Evolutionary conservation across 2,113 vertebrate genomes (phyloP).

Genomic region (Phalacrocorax brasilianus): DNA sequence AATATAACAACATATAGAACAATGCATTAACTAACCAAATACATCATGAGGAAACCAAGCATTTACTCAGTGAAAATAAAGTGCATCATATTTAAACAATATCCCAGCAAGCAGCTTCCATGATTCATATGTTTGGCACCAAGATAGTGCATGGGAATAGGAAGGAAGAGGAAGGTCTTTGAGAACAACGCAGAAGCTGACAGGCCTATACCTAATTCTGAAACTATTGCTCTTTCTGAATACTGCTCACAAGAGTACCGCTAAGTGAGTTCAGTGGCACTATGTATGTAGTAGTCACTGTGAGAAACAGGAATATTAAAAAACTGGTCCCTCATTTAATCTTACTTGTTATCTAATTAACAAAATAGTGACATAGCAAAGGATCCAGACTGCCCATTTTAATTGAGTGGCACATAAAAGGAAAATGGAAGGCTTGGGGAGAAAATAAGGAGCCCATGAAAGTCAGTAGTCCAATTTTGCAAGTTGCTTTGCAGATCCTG

Average conservation of each 20-base stretch:
- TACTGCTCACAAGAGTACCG: neutral
- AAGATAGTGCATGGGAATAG: neutral
- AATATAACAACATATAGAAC: neutral
- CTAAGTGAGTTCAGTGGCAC: neutral
- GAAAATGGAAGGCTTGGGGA: neutral
- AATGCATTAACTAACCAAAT: neutral
- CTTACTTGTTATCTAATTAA: neutral
- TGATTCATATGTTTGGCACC: neutral
- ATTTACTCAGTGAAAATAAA: neutral
- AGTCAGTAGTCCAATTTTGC: neutral
- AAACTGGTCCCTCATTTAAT: neutral
- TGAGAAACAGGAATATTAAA: neutral
- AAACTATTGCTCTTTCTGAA: neutral
- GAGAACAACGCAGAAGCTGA: neutral
- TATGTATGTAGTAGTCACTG: neutral
- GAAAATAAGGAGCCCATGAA: neutral
- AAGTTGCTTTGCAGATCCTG: neutral
- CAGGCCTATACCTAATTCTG: neutral
- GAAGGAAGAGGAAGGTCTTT: neutral
- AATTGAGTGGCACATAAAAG: neutral
- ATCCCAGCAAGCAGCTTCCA: neutral
- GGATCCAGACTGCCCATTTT: neutral
- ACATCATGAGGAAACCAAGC: neutral
- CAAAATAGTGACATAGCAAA: neutral
- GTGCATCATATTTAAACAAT: neutral